phyloP scores from a whole-genome alignment of 2,888 invertebrate genomes.

The Aporophyla lueneburgensis region DNA sequence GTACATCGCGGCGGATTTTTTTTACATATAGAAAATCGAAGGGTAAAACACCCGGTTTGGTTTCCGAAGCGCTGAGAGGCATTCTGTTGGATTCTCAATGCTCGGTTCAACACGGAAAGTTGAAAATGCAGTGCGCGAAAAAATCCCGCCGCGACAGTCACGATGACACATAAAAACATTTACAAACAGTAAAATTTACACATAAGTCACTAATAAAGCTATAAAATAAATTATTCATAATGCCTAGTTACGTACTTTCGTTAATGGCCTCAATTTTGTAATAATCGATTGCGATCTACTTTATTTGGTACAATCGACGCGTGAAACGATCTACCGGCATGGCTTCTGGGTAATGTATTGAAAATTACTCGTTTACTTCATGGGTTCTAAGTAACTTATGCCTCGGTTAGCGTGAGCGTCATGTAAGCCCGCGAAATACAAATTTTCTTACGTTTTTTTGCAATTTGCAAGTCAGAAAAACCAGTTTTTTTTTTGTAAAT shows the following conservation, averaged over 20 bases:
- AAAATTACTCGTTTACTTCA: slow-evolving; percentile 5
- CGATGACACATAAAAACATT: slow-evolving; percentile 1
- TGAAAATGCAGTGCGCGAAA: too few species aligned
- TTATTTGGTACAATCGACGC: slow-evolving; percentile 60
- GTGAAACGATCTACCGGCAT: slow-evolving; percentile 45
- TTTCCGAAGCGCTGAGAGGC: too few species aligned
- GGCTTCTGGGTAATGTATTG: slow-evolving; percentile 17
- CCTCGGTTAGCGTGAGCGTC: neutral
- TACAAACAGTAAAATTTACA: slow-evolving; percentile 17
- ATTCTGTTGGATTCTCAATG: too few species aligned
- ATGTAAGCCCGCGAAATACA: too few species aligned
- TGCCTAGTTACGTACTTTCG: slow-evolving; percentile 57
- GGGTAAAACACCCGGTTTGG: neutral
- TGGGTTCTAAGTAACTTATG: neutral
- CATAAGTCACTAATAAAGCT: slow-evolving; percentile 22
- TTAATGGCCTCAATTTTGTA: slow-evolving; percentile 23
- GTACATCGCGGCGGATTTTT: too few species aligned
- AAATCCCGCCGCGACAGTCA: neutral
- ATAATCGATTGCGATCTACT: slow-evolving; percentile 40
- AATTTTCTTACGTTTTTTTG: too few species aligned
- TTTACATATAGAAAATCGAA: too few species aligned
- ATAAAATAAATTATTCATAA: slow-evolving; percentile 32
- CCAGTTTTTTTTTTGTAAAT: too few species aligned
- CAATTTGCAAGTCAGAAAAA: too few species aligned
- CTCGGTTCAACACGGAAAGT: too few species aligned